A percentile compares a stretch with the other conserved stretches of the same genome.
Evolutionary conservation across 2,888 invertebrate species (phyloP).

Genomic region (Apocheima hispidaria): DNA sequence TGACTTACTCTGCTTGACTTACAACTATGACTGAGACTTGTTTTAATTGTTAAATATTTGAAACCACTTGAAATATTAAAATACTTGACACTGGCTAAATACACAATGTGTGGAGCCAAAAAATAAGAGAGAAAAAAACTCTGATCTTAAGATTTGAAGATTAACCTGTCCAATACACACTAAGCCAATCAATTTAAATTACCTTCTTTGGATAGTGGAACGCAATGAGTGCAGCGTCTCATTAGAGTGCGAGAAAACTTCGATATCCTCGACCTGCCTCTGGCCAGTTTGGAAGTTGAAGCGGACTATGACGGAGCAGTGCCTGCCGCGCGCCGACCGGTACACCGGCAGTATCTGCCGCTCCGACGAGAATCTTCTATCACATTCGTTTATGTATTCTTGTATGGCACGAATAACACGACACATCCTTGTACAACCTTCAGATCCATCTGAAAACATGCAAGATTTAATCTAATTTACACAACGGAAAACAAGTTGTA

Average conservation of each 20-base stretch:
- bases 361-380: constrained; percentile 94
- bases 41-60: too few species aligned
- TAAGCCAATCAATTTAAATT: constrained; percentile 17
- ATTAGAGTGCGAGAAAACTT: constrained; percentile 96
- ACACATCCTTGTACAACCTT: constrained; percentile 90
- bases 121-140: too few species aligned
- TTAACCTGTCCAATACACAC: neutral
- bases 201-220: constrained; percentile 90
- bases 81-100: too few species aligned
- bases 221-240: constrained; percentile 96
- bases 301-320: constrained; percentile 94
- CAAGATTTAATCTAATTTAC: neutral
- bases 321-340: constrained; percentile 96
- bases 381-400: constrained; percentile 98
- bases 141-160: too few species aligned
- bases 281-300: constrained; percentile 93
- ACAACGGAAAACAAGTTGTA: too few species aligned
- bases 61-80: too few species aligned
- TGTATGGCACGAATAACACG: constrained; percentile 97
- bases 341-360: constrained; percentile 95
- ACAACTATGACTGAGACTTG: too few species aligned
- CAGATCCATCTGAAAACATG: constrained; percentile 69
- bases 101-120: too few species aligned
- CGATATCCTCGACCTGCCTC: constrained; percentile 95
- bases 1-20: too few species aligned